Conservation (phyloP, 1,140 invertebrate genomes). For the Anadara kagoshimensis region DNA sequence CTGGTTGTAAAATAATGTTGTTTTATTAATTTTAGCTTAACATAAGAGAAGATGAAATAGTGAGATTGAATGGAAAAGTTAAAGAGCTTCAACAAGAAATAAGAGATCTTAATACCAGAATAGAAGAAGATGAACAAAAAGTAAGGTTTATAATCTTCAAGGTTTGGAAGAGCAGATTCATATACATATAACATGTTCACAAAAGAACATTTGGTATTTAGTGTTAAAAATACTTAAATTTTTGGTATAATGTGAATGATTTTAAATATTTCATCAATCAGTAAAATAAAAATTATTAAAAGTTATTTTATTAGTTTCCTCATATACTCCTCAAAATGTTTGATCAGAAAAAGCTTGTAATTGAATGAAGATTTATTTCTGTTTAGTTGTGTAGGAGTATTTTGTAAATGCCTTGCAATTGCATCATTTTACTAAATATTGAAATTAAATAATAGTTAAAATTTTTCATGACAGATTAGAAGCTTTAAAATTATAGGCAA, state of each 20-base stretch:
- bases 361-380: neutral
- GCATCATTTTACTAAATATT: too few species aligned
- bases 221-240: too few species aligned
- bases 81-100: conserved; percentile 68
- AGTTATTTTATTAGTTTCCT: neutral
- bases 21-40: conserved; percentile 60
- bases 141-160: conserved; percentile 31
- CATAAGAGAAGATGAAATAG: conserved; percentile 65
- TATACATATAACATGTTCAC: too few species aligned
- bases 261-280: too few species aligned
- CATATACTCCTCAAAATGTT: neutral
- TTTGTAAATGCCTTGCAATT: too few species aligned
- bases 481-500: neutral
- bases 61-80: conserved; percentile 63
- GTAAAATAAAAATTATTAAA: too few species aligned
- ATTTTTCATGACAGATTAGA: neutral
- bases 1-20: too few species aligned
- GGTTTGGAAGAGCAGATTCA: too few species aligned
- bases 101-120: conserved; percentile 53
- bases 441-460: too few species aligned
- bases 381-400: too few species aligned
- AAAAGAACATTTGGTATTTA: too few species aligned
- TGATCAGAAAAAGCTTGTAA: neutral
- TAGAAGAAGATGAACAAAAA: conserved; percentile 58
- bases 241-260: too few species aligned